These are phyloP conservation scores for Cylindroiulus punctatus DNA, from an alignment of 2,888 invertebrate genomes.

Conservation along the genomic window DNA sequence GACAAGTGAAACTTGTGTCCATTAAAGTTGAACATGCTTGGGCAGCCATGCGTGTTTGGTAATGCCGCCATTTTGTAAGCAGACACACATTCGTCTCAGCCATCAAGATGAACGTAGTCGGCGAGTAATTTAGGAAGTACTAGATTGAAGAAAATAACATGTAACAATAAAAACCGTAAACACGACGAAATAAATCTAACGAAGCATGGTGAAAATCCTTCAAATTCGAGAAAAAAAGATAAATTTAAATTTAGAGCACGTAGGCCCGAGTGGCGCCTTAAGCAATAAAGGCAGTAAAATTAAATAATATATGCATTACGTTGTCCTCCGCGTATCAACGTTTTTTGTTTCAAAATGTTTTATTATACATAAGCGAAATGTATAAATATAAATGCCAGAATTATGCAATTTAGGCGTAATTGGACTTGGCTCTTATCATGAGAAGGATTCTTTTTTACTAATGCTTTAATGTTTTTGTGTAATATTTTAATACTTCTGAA, in stretches of 20 bases:
- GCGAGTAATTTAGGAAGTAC: neutral
- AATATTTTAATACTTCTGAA: too few relatives aligned
- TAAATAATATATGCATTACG: conserved; percentile 10
- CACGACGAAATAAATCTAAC: conserved; percentile 1
- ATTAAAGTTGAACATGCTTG: neutral
- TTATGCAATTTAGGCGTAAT: neutral
- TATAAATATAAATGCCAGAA: neutral
- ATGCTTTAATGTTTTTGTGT: too few relatives aligned
- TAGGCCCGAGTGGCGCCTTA: neutral
- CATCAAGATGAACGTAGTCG: neutral
- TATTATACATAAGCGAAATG: neutral
- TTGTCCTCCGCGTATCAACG: neutral
- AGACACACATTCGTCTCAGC: neutral
- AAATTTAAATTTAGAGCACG: neutral
- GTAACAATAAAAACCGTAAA: neutral
- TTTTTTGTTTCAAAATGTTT: neutral
- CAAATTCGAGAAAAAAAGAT: neutral
- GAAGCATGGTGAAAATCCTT: neutral
- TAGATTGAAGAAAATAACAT: neutral
- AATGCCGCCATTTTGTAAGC: conserved; percentile 10
- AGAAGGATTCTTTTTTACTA: neutral
- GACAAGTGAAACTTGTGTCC: neutral
- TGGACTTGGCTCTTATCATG: neutral
- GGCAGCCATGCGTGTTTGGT: neutral
- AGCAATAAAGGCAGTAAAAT: neutral